Percentiles rank a stretch among this genome's conserved stretches.
phyloP scores from a whole-genome alignment of 2,888 invertebrate species.

The Lithophane ornitopus region DNA sequence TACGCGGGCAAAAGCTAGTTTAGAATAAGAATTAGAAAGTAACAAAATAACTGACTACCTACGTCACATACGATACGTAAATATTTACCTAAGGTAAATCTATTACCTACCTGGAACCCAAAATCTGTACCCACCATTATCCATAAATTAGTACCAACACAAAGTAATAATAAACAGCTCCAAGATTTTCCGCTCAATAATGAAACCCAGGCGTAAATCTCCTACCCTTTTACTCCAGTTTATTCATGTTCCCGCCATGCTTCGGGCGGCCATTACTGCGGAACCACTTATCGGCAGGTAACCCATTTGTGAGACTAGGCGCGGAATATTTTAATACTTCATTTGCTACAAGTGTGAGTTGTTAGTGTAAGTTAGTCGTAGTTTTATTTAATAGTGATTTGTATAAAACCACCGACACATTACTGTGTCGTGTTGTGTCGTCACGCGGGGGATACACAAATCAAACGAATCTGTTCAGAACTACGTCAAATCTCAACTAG shows the following conservation, averaged over 20 bases:
- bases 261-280: conserved; percentile 49
- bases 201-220: conserved; percentile 41
- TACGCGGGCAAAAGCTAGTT: neutral
- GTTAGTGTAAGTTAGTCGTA: conserved; percentile 25
- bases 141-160: conserved; percentile 33
- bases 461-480: too few relatives aligned
- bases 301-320: conserved; percentile 52
- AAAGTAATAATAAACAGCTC: conserved; percentile 38
- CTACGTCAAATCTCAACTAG: too few relatives aligned
- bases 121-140: conserved; percentile 23
- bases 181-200: conserved; percentile 34
- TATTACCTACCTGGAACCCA: neutral
- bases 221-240: conserved; percentile 35
- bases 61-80: neutral
- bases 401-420: neutral
- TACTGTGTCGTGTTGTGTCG: too few relatives aligned
- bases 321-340: conserved; percentile 65
- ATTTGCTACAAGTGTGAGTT: conserved; percentile 49
- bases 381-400: conserved; percentile 31
- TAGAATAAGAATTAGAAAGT: neutral
- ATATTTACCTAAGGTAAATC: neutral
- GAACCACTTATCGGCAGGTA: conserved; percentile 60
- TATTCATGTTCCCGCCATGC: conserved; percentile 49
- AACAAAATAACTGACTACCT: neutral
- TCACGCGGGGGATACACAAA: too few relatives aligned